phyloP scores from a whole-genome alignment of 2,113 vertebrate genomes.

The Corvus moneduloides region DNA sequence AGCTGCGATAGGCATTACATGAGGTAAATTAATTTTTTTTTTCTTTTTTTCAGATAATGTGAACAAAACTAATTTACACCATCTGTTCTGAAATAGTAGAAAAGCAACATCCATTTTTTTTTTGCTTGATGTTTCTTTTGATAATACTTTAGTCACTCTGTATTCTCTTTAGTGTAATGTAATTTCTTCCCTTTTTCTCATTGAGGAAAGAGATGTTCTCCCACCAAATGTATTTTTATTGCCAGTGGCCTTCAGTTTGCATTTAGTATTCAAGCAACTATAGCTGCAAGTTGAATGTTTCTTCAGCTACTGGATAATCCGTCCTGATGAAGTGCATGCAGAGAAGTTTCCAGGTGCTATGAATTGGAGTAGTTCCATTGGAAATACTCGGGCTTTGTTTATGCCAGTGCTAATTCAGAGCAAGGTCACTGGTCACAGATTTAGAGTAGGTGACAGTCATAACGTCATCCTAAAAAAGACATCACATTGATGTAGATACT shows the following conservation, averaged over 20 bases:
- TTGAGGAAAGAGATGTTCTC: not conserved
- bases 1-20: not conserved
- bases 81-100: conserved; percentile 12
- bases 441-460: not conserved
- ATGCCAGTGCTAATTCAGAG: not conserved
- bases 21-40: conserved; percentile 10
- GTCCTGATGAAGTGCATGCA: not conserved
- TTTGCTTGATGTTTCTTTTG: not conserved
- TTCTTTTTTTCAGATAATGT: not conserved
- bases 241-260: not conserved
- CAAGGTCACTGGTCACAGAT: not conserved
- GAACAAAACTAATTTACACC: not conserved
- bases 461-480: not conserved
- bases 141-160: not conserved
- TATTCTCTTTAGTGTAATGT: not conserved
- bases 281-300: not conserved
- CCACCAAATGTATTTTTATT: not conserved
- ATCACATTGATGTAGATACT: not conserved
- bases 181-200: not conserved
- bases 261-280: not conserved
- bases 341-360: not conserved
- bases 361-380: not conserved
- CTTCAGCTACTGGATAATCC: not conserved
- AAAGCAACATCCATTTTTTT: not conserved
- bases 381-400: not conserved